Percentiles rank a stretch among this genome's conserved stretches.
Evolutionary conservation across 2,113 vertebrate genomes (phyloP).

Genomic region (Aphyosemion australe): DNA sequence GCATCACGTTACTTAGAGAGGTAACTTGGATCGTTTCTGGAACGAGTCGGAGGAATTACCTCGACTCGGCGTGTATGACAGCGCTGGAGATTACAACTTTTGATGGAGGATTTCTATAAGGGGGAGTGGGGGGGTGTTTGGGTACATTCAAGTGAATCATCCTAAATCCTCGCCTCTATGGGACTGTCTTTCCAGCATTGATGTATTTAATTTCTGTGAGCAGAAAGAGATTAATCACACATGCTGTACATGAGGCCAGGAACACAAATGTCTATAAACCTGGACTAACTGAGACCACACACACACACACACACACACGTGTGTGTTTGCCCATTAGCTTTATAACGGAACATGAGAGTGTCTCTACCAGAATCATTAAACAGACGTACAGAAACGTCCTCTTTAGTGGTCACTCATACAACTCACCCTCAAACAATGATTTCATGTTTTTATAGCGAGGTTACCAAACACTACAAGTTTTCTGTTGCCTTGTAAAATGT

Average conservation of each 20-base stretch:
- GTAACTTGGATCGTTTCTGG: neutral
- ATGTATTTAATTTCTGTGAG: conserved; percentile 2
- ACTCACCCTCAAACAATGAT: no score
- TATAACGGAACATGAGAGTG: neutral
- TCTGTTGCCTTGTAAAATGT: no score
- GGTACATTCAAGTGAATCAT: neutral
- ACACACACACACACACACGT: no score
- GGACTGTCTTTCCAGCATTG: neutral
- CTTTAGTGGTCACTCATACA: no score
- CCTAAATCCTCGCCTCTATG: neutral
- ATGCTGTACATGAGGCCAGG: neutral
- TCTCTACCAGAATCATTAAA: neutral
- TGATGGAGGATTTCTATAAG: neutral
- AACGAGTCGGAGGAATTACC: neutral
- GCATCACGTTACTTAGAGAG: neutral
- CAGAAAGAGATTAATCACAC: conserved; percentile 6
- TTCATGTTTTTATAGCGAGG: no score
- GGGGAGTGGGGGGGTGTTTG: neutral
- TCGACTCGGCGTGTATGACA: neutral
- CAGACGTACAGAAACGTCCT: no score
- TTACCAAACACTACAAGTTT: no score
- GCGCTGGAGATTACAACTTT: neutral
- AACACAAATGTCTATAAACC: neutral
- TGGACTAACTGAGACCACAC: conserved; percentile 25
- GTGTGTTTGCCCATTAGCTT: neutral